Base-by-base conservation (phyloP, 2,888 invertebrate genomes). In the Sinelater perroti region DNA sequence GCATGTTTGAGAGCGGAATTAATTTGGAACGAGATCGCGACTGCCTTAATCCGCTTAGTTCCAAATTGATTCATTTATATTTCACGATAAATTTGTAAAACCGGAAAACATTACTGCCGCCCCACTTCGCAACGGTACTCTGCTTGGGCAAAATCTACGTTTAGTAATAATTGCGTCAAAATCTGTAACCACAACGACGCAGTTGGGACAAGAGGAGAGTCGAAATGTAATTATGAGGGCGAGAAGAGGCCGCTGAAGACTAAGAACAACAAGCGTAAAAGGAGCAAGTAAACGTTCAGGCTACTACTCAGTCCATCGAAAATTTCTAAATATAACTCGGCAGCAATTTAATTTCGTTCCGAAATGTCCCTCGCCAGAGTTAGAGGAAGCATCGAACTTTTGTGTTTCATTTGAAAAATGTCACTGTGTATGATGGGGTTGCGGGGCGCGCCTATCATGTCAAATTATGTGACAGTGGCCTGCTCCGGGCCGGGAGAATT, bases 391-490 rank as follows among this genome's bases (percentile, higher is more conserved):
- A 44, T 52, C 52, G 31, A 52, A 52, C 35, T 54, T 46, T 47
- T 31, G 45, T 31, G 30, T 46, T 54, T 46, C 35, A 30, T 46
- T 54, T 47, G 30, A 49, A 49, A 49, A 49, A 35, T 35, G 36
- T 49, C 36, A 49, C 36, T 35, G 26, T 35, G 13, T 49, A 49
- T 49, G 49, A 49, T 36, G 36, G 49, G 49, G 49, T 49, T 36
- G 36, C 60, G 33, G 47, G 40, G 56, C 62, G 44, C 57, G 49
- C 59, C 61, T 66, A 66, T 64, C 60, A 62, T 68, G 65, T 67
- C 67, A 67, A 59, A 63, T 63, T 65, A 67, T 63, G 61, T 67
- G 65, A 62, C 63, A 62, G 63, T 62, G 64, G 61, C 56, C 61
- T 61, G 35, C 35, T 63, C 45, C 65, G 63, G 65, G 64, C 46